Evolutionary conservation across 2,888 invertebrate genomes (phyloP).

Genomic region (Drosophila atroscutellata): DNA sequence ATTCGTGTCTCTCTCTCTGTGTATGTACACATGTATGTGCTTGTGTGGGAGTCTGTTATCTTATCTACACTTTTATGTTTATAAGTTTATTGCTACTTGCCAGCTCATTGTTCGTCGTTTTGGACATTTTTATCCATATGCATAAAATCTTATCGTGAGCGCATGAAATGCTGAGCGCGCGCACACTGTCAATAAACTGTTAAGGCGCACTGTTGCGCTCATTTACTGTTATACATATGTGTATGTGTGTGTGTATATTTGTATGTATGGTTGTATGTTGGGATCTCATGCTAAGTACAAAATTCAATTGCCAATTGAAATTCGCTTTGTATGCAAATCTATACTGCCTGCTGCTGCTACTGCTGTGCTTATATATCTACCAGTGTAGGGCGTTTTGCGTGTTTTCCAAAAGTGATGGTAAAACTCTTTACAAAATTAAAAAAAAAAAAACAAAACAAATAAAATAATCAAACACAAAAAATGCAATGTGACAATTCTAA

Average conservation of each 20-base stretch:
- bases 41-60: slow-evolving; percentile 19
- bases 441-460: background rate
- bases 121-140: slow-evolving; percentile 36
- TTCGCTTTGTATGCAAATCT: slow-evolving; percentile 34
- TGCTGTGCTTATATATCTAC: slow-evolving; percentile 1
- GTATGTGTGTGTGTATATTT: background rate
- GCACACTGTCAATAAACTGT: slow-evolving; percentile 38
- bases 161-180: slow-evolving; percentile 3
- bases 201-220: slow-evolving; percentile 31
- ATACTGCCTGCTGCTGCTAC: slow-evolving; percentile 5
- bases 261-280: background rate
- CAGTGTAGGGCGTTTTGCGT: background rate
- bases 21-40: background rate
- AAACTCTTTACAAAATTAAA: background rate
- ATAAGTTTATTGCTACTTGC: slow-evolving; percentile 49
- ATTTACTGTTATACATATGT: slow-evolving; percentile 11
- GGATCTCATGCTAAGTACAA: slow-evolving; percentile 34
- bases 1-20: background rate
- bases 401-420: background rate
- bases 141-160: slow-evolving; percentile 21
- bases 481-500: background rate
- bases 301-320: slow-evolving; percentile 52
- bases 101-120: slow-evolving; percentile 4
- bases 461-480: background rate
- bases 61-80: slow-evolving; percentile 38